Conservation (phyloP, 2,888 invertebrate species). For the Lepeophtheirus nordmannii region DNA sequence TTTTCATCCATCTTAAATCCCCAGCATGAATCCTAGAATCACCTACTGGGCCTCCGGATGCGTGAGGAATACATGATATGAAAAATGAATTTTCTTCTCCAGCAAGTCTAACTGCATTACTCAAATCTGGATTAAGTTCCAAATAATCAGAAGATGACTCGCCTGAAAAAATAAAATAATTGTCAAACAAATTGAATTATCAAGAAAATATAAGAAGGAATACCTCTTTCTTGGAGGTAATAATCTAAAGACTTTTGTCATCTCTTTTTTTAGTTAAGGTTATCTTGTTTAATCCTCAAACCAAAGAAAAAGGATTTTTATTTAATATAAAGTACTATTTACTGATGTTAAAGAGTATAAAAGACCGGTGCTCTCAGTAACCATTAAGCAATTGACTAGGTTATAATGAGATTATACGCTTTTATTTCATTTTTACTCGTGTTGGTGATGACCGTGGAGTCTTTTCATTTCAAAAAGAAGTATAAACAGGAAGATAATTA, state of each 20-base stretch:
- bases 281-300: too few species aligned
- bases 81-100: slow-evolving; percentile 21
- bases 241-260: too few species aligned
- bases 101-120: slow-evolving; percentile 1
- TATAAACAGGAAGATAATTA: neutral
- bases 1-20: slow-evolving; percentile 13
- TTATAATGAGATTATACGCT: too few species aligned
- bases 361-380: too few species aligned
- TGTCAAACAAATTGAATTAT: neutral
- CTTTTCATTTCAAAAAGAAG: neutral
- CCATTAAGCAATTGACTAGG: too few species aligned
- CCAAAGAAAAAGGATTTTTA: too few species aligned
- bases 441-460: neutral
- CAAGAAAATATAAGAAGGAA: neutral
- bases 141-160: neutral
- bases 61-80: slow-evolving; percentile 18
- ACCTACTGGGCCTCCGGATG: slow-evolving; percentile 11
- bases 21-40: slow-evolving; percentile 14
- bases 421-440: neutral
- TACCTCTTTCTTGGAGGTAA: too few species aligned
- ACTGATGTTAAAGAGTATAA: too few species aligned
- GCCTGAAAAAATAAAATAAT: slow-evolving; percentile 11
- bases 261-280: too few species aligned
- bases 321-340: too few species aligned
- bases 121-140: slow-evolving; percentile 12